Evolutionary conservation across 2,888 invertebrate species (phyloP).

Genomic region (Drosophila longiperda): DNA sequence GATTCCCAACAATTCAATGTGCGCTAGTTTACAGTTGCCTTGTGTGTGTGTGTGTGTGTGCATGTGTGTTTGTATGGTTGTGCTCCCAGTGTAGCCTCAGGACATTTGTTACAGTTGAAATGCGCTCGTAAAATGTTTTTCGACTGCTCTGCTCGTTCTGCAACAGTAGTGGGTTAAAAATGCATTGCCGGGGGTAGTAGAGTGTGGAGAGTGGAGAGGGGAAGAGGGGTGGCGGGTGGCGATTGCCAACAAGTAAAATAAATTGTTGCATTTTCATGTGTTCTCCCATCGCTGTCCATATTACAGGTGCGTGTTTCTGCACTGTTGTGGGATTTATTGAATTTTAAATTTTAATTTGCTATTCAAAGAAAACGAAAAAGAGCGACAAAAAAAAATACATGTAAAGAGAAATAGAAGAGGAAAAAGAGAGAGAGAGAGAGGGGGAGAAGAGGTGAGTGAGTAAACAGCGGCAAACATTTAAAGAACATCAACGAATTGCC

Average conservation of each 20-base stretch:
- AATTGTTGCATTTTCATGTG: conserved; percentile 80
- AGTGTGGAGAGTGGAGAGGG: not conserved
- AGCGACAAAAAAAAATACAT: not conserved
- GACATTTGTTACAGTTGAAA: conserved; percentile 82
- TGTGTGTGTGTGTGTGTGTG: conserved; percentile 40
- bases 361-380: conserved; percentile 38
- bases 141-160: conserved; percentile 38
- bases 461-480: conserved; percentile 13
- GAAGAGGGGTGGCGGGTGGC: conserved; percentile 8
- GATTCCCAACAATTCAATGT: conserved; percentile 23
- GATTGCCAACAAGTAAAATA: conserved; percentile 78
- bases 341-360: conserved; percentile 78
- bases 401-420: conserved; percentile 11
- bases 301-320: conserved; percentile 42
- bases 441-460: not conserved
- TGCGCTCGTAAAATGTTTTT: conserved; percentile 78
- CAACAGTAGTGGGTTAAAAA: conserved; percentile 41
- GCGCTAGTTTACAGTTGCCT: conserved; percentile 38
- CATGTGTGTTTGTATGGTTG: conserved; percentile 42
- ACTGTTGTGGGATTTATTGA: conserved; percentile 70
- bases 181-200: conserved; percentile 10
- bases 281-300: conserved; percentile 24
- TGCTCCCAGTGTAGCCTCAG: conserved; percentile 58
- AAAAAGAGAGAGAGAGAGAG: not conserved
- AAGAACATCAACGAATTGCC: conserved; percentile 14